These are phyloP conservation scores for Drosophila paracracens DNA, from an alignment of 2,888 invertebrate species.

Conservation along the genomic window DNA sequence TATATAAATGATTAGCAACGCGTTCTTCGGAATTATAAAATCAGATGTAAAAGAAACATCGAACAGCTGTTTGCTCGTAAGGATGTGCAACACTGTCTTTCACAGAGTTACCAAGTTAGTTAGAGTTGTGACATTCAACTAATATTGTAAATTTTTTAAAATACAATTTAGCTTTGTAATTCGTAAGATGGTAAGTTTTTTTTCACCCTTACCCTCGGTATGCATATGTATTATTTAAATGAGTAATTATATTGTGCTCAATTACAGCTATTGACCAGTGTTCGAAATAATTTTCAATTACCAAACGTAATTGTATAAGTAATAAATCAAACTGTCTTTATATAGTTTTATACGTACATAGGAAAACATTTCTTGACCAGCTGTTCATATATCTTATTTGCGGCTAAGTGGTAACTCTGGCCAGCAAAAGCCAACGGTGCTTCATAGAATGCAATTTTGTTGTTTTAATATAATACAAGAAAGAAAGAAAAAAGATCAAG, in stretches of 20 bases:
- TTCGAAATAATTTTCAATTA: conserved; percentile 4
- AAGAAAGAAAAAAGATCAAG: conserved; percentile 20
- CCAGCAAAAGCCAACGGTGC: conserved; percentile 42
- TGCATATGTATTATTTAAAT: background rate
- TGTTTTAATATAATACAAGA: conserved; percentile 45
- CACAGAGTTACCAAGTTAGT: conserved; percentile 4
- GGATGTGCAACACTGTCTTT: conserved; percentile 17
- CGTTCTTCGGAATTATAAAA: conserved; percentile 25
- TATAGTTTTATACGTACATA: background rate
- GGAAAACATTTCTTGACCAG: background rate
- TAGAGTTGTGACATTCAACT: background rate
- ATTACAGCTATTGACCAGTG: background rate
- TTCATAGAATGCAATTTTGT: conserved; percentile 42
- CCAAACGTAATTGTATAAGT: conserved; percentile 6
- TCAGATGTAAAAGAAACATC: conserved; percentile 38
- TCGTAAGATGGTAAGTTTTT: background rate
- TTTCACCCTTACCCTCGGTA: background rate
- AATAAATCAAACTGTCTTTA: conserved; percentile 1
- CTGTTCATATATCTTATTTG: conserved; percentile 12
- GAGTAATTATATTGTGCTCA: background rate
- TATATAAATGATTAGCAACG: conserved; percentile 56
- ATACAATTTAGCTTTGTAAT: background rate
- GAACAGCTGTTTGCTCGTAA: conserved; percentile 50
- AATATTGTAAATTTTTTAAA: background rate
- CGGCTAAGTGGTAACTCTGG: conserved; percentile 35